Evolutionary conservation across 2,888 invertebrate species (phyloP), one percentile per base, ranked within the genome.

Genomic region (Atethmia centrago): DNA sequence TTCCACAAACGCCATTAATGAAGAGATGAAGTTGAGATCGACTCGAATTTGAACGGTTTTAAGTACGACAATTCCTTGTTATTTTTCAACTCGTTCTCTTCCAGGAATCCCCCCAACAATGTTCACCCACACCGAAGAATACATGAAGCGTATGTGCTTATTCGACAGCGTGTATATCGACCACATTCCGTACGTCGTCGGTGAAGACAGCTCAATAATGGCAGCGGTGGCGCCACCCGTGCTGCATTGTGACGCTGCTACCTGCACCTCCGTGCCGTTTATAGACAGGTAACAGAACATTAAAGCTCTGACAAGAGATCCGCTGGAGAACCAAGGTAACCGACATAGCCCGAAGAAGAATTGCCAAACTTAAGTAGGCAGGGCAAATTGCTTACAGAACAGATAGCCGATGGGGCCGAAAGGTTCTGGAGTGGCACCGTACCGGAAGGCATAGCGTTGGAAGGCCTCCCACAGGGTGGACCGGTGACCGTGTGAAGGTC

Each of bases 191-290:
- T 96, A 95, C 87, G 95, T 95, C 59, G 87, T 95, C 1, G 96
- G 96, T 0, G 96, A 96, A 69, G 96, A 96, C 68, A 92, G 92
- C 4, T 96, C 96, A 0, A 79, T 96, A 28, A 90, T 96, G 92
- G 96, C 96, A 0, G 93, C 95, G 0, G 96, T 96, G 51, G 96
- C 96, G 14, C 96, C 96, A 0, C 96, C 96, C 0, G 96, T 96
- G 64, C 78, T 96, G 55, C 96, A 95, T 77, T 96, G 96, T 55
- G 96, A 96, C 76, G 96, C 96, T 0, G 95, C 96, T 0, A 95
- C 95, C 0, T 96, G 96, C 62, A 96, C 96, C 0, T 95, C 95
- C 2, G 96, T 96, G 47, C 96, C 96, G 0, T 96, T 96, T 59
- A 94, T 96, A 68, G 96, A 96, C 86, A 95, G 95, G 95, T 64